Evolutionary conservation across 2,888 invertebrate species (phyloP).

Genomic region (Polylopha cassiicola): DNA sequence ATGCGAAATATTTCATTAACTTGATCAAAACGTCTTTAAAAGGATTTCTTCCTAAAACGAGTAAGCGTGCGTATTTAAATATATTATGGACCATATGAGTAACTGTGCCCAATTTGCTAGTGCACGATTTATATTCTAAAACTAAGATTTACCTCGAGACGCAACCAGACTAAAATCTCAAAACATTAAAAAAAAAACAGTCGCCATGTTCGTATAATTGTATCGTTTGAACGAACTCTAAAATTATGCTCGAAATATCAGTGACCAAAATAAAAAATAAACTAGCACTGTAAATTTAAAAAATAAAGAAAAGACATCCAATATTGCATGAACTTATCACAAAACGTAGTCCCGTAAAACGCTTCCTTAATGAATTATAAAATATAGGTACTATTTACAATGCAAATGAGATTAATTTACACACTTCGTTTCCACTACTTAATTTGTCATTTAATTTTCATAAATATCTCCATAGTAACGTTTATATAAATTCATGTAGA

Average conservation of each 20-base stretch:
- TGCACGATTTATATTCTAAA: constrained; percentile 11
- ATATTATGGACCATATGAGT: no score
- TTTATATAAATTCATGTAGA: constrained; percentile 66
- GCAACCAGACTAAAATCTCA: constrained; percentile 1
- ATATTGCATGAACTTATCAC: constrained; percentile 70
- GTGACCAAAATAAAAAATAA: constrained; percentile 52
- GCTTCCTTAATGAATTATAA: constrained; percentile 49
- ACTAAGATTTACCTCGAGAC: constrained; percentile 40
- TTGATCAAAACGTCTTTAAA: no score
- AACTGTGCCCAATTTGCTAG: no score
- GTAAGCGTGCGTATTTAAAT: no score
- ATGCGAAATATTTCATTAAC: no score
- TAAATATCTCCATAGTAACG: constrained; percentile 61
- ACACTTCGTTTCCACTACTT: constrained; percentile 62
- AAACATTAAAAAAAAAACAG: constrained; percentile 26
- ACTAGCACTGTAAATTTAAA: constrained; percentile 40
- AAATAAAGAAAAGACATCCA: constrained; percentile 39
- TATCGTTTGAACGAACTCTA: constrained; percentile 11
- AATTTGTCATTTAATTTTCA: constrained; percentile 69
- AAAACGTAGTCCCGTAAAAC: constrained; percentile 45
- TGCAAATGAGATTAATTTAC: constrained; percentile 66
- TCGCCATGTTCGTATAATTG: constrained; percentile 51
- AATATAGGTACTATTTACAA: constrained; percentile 65
- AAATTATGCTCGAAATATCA: constrained; percentile 26
- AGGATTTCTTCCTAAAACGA: background rate